Evolutionary conservation across 1,140 invertebrate species (phyloP), one percentile per base, ranked within the genome.

Genomic region (Megalopta genalis): DNA sequence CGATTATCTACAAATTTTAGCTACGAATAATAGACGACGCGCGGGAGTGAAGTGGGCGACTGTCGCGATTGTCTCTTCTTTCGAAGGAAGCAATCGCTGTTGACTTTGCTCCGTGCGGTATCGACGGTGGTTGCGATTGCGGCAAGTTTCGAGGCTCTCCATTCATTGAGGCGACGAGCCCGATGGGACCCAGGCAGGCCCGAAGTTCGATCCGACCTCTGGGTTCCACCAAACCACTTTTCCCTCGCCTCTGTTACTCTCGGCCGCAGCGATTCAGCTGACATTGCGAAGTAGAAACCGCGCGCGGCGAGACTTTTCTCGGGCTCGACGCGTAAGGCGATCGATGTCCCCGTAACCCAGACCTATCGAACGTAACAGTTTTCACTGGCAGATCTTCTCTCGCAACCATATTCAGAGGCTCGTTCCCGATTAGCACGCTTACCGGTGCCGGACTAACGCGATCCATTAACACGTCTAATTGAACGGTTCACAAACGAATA

Each of bases 301-400:
- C 63, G 39, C n/a, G n/a, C n/a, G 52, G 27, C 62, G 42, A 37
- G 37, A 68, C 77, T 83, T 80, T 71, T 70, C 62, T 60, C 27
- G 60, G 42, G 59, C 37, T n/a, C 70, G 70, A 66, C 71, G 63
- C 63, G 52, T 84, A 81, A 81, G 83, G 83, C 85, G 88, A 90
- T 88, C 88, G 80, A 88, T 88, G 90, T 90, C 89, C 89, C 77
- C 75, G 73, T 90, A 87, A 91, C 88, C 90, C 88, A 90, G 90
- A 91, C 90, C 88, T 86, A 89, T 90, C 76, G 82, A 63, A 82
- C 81, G 85, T 85, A 90, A 90, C 83, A 85, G 89, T 90, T 90
- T 90, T 88, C 85, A 86, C 89, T 81, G 84, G 83, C 84, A 89
- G 86, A 91, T 87, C 86, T 77, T n/a, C 79, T 79, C 73, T 27